Evolutionary conservation across 2,888 invertebrate genomes (phyloP).

Genomic region (Mechanitis messenoides): DNA sequence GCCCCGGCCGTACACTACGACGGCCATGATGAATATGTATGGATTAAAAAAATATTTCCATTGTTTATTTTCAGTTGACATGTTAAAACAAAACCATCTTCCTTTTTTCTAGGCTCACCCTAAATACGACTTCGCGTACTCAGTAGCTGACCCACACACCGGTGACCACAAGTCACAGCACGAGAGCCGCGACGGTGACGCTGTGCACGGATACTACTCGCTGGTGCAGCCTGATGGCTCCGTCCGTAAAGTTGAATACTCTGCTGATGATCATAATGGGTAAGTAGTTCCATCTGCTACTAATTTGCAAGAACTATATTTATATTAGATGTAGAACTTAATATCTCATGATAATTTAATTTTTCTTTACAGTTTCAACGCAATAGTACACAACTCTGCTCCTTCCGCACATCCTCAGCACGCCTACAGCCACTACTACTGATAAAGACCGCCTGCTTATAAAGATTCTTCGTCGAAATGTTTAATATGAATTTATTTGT

Average conservation of each 20-base stretch:
- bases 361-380: conserved; percentile 60
- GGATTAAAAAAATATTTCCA: conserved; percentile 12
- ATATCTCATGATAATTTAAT: background rate
- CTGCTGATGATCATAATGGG: conserved; percentile 69
- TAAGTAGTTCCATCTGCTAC: conserved; percentile 36
- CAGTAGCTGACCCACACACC: conserved; percentile 74
- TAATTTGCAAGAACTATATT: background rate
- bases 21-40: conserved; percentile 39
- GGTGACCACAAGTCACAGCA: conserved; percentile 76
- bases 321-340: background rate
- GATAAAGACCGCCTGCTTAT: background rate
- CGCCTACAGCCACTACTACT: conserved; percentile 33
- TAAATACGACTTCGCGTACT: conserved; percentile 69
- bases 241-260: conserved; percentile 73
- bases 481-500: background rate
- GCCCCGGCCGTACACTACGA: conserved; percentile 39
- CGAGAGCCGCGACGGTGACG: conserved; percentile 71
- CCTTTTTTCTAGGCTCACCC: conserved; percentile 48
- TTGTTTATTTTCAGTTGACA: no score
- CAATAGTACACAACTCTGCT: conserved; percentile 65
- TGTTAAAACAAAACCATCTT: background rate
- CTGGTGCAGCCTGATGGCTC: conserved; percentile 74
- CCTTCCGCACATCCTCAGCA: conserved; percentile 54
- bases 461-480: background rate
- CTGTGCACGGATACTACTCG: conserved; percentile 78